phyloP scores from a whole-genome alignment of 2,113 vertebrate species.

The Catharus bicknelli region DNA sequence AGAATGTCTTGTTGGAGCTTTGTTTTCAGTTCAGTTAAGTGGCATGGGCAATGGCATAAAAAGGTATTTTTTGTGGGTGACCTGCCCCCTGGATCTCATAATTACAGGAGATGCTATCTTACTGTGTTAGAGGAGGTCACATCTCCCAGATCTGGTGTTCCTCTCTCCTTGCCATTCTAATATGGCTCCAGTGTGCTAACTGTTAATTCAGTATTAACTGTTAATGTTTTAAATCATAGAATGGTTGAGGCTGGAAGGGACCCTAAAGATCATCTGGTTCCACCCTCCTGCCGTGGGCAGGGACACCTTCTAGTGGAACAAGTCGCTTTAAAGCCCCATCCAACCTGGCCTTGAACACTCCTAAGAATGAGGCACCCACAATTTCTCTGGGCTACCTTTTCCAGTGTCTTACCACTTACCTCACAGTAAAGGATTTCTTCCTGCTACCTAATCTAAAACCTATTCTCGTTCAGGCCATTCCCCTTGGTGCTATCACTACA shows the following conservation, averaged over 20 bases:
- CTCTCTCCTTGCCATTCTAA: not conserved
- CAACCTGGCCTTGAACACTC: not conserved
- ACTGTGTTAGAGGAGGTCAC: not conserved
- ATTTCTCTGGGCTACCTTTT: not conserved
- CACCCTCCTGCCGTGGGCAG: fast-evolving
- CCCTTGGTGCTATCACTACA: not conserved
- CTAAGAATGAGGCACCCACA: not conserved
- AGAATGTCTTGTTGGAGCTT: not conserved
- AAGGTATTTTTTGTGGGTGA: not conserved
- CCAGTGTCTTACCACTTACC: not conserved
- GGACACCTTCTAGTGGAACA: not conserved
- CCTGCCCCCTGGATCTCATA: not conserved
- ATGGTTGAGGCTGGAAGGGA: not conserved
- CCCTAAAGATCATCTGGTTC: not conserved
- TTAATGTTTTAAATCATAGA: not conserved
- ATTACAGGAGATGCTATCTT: not conserved
- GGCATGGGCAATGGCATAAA: not conserved
- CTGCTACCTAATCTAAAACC: not conserved
- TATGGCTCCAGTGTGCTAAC: not conserved
- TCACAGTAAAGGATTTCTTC: not conserved
- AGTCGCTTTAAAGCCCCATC: not conserved
- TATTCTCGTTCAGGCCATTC: not conserved
- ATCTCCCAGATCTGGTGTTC: not conserved
- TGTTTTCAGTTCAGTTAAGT: not conserved
- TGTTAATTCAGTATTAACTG: not conserved